Evolutionary conservation across 2,797 vertebrate genomes (phyloP).

Genomic region (Pipistrellus pygmaeus): DNA sequence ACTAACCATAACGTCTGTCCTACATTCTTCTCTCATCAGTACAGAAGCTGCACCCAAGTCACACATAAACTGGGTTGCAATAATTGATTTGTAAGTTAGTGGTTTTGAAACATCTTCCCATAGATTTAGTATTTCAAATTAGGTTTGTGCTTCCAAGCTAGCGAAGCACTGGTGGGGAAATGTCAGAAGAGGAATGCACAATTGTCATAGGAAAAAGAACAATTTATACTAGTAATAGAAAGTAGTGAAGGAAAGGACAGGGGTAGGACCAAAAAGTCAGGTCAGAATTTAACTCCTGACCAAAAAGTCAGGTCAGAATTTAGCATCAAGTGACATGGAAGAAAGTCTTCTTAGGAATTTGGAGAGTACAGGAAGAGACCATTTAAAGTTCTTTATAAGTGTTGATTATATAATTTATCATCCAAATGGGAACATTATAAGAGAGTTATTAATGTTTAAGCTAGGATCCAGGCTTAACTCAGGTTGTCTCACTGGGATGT

Average conservation of each 20-base stretch:
- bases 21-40: conserved; percentile 24
- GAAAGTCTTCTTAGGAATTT: background rate
- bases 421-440: background rate
- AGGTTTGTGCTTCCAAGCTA: background rate
- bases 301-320: background rate
- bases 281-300: background rate
- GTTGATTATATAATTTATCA: background rate
- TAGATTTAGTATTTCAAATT: conserved; percentile 46
- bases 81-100: conserved; percentile 54
- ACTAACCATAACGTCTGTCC: conserved; percentile 20
- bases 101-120: conserved; percentile 29
- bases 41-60: background rate
- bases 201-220: background rate
- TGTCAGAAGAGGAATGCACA: background rate
- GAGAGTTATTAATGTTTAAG: background rate
- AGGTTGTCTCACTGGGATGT: background rate
- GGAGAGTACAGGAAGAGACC: background rate
- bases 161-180: background rate
- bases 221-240: background rate
- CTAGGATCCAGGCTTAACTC: background rate
- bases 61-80: background rate
- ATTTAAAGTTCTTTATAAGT: conserved; percentile 24
- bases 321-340: background rate
- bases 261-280: background rate
- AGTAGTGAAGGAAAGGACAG: background rate